Evolutionary conservation across 2,113 vertebrate genomes (phyloP).

Genomic region (Oncorhynchus keta): DNA sequence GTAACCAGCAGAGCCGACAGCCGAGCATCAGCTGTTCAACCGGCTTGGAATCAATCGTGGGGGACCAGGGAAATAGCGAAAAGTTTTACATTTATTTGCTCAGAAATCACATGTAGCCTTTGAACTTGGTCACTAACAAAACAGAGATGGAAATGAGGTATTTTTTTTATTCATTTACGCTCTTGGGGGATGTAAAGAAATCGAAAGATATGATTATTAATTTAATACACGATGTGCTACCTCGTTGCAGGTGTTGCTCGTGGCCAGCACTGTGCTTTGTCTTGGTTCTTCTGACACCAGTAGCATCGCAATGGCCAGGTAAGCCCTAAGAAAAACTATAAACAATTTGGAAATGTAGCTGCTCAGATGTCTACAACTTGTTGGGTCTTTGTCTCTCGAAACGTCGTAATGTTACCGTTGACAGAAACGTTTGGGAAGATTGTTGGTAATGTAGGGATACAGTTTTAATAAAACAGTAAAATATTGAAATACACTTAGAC

Average conservation of each 20-base stretch:
- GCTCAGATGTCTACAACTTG: too few species aligned
- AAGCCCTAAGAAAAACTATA: slow-evolving; percentile 25
- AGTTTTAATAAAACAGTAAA: too few species aligned
- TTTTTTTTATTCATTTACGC: neutral
- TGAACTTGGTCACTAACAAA: neutral
- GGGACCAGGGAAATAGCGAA: slow-evolving; percentile 18
- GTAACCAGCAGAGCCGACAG: slow-evolving; percentile 1
- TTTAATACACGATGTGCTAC: slow-evolving; percentile 17
- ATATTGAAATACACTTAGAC: too few species aligned
- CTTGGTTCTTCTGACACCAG: slow-evolving; percentile 46
- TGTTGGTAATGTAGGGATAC: too few species aligned
- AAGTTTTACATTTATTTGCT: neutral
- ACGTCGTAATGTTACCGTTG: too few species aligned
- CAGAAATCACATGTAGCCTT: slow-evolving; percentile 26
- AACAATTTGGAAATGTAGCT: neutral
- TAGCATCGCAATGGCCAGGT: slow-evolving; percentile 71
- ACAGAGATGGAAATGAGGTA: slow-evolving; percentile 62
- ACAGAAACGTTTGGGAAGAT: too few species aligned
- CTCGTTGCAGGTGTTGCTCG: slow-evolving; percentile 69
- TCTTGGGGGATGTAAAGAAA: neutral
- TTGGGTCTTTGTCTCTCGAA: neutral
- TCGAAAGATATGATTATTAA: neutral
- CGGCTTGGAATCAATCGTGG: slow-evolving; percentile 13
- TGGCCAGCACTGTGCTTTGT: slow-evolving; percentile 60
- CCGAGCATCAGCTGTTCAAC: slow-evolving; percentile 57